Base-by-base conservation (phyloP, 2,888 invertebrate species). In the Saturnia japonica region DNA sequence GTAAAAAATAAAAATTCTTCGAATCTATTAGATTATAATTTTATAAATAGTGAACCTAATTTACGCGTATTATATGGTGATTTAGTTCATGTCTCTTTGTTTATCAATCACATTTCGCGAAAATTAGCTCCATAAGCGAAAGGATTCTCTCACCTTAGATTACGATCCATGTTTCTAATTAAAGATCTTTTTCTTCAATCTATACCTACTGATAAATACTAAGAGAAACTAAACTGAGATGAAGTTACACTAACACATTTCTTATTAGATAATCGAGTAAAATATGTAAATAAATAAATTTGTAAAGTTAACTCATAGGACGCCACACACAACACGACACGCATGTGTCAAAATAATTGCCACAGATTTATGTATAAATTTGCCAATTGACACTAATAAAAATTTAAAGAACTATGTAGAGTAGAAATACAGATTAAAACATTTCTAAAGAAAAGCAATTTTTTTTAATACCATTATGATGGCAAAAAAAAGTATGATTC, bases 71-170 rank as follows among this genome's bases (percentile, higher is more conserved):
- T n/a, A n/a, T n/a, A n/a, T n/a, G n/a, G n/a, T n/a, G 12, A 64
- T 40, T 64, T n/a, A 6, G n/a, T 64, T 22, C 25, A 19, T 54
- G 25, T 70, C 4, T 25, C 67, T 73, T 67, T 71, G 75, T 77
- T 76, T 54, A 78, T 80, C 77, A 79, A 73, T 68, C 70, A 68
- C 71, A 71, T 67, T 74, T 73, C 68, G 51, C 62, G 45, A 70
- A 70, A 70, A 67, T 70, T 54, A 54, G 16, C 66, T 54, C 66
- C 54, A 51, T 66, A 66, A 71, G 68, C 71, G 68, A 71, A 71
- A 71, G 67, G 62, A 68, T 78, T 81, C 91, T n/a, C n/a, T 88
- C 83, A 92, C 94, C 94, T 93, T 91, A 93, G 90, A 91, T 88
- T 93, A 81, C 92, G 90, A 81, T 92, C 92, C 91, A 92, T 92